These are phyloP conservation scores for Sesamia nonagrioides DNA, from an alignment of 1,140 invertebrate genomes.

Conservation along the genomic window DNA sequence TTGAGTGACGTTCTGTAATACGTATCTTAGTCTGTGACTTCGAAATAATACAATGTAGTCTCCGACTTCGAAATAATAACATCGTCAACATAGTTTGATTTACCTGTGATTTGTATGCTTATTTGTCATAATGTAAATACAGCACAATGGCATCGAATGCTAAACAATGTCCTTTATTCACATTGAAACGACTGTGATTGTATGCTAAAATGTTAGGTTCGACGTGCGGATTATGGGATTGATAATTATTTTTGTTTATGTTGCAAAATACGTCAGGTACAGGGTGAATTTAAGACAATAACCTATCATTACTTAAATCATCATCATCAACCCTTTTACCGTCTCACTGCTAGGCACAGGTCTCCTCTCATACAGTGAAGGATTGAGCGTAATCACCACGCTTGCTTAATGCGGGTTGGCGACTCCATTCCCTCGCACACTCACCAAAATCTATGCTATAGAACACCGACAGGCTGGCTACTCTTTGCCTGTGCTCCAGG, in stretches of 20 bases:
- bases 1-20: too few relatives aligned
- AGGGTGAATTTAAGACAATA: conserved; percentile 2
- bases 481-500: too few relatives aligned
- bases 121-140: conserved; percentile 42
- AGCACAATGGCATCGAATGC: conserved; percentile 5
- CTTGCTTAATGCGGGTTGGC: too few relatives aligned
- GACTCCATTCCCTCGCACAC: too few relatives aligned
- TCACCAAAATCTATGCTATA: too few relatives aligned
- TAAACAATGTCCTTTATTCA: conserved; percentile 45
- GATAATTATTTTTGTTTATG: conserved; percentile 45
- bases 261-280: not conserved
- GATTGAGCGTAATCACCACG: too few relatives aligned
- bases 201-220: conserved; percentile 43
- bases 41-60: not conserved
- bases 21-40: too few relatives aligned
- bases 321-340: too few relatives aligned
- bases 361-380: too few relatives aligned
- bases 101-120: conserved; percentile 23
- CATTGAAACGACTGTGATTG: conserved; percentile 39
- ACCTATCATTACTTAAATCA: too few relatives aligned
- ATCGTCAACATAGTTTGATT: not conserved
- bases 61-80: not conserved
- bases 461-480: too few relatives aligned
- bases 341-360: too few relatives aligned
- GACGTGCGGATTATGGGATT: conserved; percentile 19